phyloP scores from a whole-genome alignment of 2,888 invertebrate genomes.

The Eutolmus rufibarbis region DNA sequence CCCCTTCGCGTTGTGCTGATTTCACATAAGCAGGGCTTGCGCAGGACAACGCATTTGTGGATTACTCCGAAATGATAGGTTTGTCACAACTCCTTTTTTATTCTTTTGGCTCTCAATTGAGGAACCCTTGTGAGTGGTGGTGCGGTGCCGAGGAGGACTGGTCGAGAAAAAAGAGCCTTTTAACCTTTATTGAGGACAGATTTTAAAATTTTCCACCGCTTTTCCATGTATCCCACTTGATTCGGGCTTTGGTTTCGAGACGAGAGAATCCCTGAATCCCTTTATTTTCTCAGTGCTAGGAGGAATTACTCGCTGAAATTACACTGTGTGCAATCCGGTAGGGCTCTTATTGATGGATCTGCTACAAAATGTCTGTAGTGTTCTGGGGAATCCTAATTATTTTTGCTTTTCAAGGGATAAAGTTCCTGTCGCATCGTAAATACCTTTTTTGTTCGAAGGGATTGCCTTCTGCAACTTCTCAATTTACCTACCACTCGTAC shows the following conservation, averaged over 20 bases:
- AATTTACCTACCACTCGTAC: no score
- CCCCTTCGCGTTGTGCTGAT: slow-evolving; percentile 17
- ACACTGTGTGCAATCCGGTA: background rate
- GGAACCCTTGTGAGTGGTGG: background rate
- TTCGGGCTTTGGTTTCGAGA: background rate
- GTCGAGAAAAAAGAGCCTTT: background rate
- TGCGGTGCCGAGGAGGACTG: background rate
- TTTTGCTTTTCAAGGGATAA: background rate
- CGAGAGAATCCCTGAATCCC: background rate
- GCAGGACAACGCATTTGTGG: slow-evolving; percentile 33
- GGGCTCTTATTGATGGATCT: background rate
- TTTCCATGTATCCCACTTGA: background rate
- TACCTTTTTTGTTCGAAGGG: no score
- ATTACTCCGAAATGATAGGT: slow-evolving; percentile 36
- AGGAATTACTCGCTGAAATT: background rate
- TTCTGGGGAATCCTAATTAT: background rate
- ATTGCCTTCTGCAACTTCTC: no score
- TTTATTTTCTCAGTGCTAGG: background rate
- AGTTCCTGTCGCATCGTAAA: background rate
- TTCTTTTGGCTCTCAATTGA: background rate
- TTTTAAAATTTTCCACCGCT: background rate
- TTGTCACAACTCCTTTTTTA: slow-evolving; percentile 19
- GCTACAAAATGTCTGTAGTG: background rate
- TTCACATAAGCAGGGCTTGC: slow-evolving; percentile 24
- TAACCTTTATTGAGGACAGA: background rate